phyloP scores from a whole-genome alignment of 2,797 vertebrate genomes.

The Enteromius radiatus region DNA sequence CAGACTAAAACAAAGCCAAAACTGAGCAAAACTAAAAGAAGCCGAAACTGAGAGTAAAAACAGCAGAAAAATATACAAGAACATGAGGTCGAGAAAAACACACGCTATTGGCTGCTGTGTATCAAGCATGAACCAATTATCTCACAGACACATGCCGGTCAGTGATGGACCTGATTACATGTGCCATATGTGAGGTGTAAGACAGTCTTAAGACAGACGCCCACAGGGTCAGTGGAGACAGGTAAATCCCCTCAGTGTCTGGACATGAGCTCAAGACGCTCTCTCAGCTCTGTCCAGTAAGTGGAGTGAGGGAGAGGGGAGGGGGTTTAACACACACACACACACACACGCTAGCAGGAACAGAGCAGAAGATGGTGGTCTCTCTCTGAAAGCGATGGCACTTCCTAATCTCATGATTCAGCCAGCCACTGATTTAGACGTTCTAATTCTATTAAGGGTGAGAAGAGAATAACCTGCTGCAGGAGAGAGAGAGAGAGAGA shows the following conservation, averaged over 20 bases:
- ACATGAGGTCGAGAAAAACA: not conserved
- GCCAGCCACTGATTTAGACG: slow-evolving; percentile 37
- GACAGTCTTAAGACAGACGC: slow-evolving; percentile 35
- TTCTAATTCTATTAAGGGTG: slow-evolving; percentile 68
- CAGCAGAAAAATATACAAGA: not conserved
- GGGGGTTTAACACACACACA: slow-evolving; percentile 1
- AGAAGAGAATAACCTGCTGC: slow-evolving; percentile 43
- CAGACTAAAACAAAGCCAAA: slow-evolving; percentile 35
- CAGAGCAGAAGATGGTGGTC: slow-evolving; percentile 11
- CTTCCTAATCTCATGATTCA: slow-evolving; percentile 69
- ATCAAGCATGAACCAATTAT: not conserved
- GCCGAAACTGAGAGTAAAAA: slow-evolving; percentile 6
- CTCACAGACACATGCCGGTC: not conserved
- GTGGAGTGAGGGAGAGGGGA: not conserved
- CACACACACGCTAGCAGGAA: not conserved
- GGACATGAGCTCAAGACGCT: slow-evolving; percentile 42
- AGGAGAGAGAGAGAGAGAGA: not conserved
- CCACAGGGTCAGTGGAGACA: slow-evolving; percentile 43
- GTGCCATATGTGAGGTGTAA: slow-evolving; percentile 20
- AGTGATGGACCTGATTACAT: slow-evolving; percentile 9
- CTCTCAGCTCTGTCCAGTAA: not conserved
- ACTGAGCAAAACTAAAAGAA: slow-evolving; percentile 19
- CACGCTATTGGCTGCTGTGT: not conserved
- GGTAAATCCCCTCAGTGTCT: slow-evolving; percentile 57
- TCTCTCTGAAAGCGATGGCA: slow-evolving; percentile 25